A percentile compares a stretch with the other conserved stretches of the same genome.
phyloP scores from a whole-genome alignment of 2,888 invertebrate species.

The Rutpela maculata region DNA sequence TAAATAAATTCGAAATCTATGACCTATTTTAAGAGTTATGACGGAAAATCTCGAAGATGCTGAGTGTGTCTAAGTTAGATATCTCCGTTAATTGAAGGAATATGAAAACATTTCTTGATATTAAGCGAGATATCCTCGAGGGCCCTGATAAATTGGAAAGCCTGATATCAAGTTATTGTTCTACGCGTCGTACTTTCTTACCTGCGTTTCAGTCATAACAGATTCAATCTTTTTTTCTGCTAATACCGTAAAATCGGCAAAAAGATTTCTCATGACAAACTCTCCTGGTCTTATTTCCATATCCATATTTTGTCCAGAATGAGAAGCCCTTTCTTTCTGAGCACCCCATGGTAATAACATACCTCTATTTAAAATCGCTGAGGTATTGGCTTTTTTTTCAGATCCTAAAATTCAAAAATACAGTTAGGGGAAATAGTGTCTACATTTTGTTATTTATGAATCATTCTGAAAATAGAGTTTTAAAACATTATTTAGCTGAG shows the following conservation, averaged over 20 bases:
- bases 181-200: slow-evolving; percentile 70
- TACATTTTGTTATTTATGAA: no score
- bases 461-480: no score
- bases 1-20: no score
- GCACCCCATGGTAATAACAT: slow-evolving; percentile 90
- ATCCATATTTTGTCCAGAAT: slow-evolving; percentile 74
- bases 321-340: slow-evolving; percentile 80
- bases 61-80: no score
- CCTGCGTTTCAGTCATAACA: slow-evolving; percentile 93
- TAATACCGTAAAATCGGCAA: slow-evolving; percentile 95
- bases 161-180: no score
- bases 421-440: background rate
- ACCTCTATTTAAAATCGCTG: slow-evolving; percentile 71
- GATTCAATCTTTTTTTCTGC: slow-evolving; percentile 97
- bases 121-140: no score
- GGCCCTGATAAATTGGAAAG: no score
- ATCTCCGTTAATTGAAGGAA: no score
- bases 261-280: slow-evolving; percentile 95
- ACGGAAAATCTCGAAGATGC: no score
- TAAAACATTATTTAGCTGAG: no score
- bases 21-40: no score
- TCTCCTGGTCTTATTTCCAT: slow-evolving; percentile 91
- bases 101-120: no score
- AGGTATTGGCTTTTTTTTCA: slow-evolving; percentile 52
- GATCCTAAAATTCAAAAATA: slow-evolving; percentile 51